Conservation (phyloP, 2,888 invertebrate species). For the Epinotia nisella region DNA sequence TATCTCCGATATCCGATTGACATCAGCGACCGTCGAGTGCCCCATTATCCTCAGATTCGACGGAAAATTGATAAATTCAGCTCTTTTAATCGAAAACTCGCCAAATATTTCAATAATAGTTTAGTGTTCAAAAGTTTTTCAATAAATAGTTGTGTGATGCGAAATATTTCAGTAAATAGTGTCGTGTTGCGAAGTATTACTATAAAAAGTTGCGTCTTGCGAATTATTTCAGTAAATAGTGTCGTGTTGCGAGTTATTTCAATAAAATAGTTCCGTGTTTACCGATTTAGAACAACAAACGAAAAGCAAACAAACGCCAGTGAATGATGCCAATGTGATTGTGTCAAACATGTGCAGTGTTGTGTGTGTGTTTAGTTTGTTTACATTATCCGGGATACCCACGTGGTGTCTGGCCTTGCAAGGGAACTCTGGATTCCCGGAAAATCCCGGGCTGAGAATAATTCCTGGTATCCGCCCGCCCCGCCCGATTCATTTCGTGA, state of each 20-base stretch:
- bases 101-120: background rate
- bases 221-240: too few species aligned
- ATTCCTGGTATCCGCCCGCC: conserved; percentile 32
- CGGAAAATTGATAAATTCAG: conserved; percentile 62
- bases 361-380: conserved; percentile 24
- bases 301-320: background rate
- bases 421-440: background rate
- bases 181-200: too few species aligned
- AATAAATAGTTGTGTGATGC: too few species aligned
- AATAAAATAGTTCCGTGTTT: too few species aligned
- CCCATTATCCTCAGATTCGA: conserved; percentile 59
- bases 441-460: conserved; percentile 18
- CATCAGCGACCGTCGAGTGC: conserved; percentile 51
- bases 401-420: conserved; percentile 33
- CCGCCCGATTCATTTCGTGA: conserved; percentile 29
- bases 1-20: conserved; percentile 51
- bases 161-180: too few species aligned
- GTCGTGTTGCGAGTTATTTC: too few species aligned
- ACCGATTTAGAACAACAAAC: background rate
- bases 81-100: conserved; percentile 30
- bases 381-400: conserved; percentile 25
- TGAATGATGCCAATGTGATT: background rate
- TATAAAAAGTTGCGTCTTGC: too few species aligned
- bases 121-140: too few species aligned
- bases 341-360: conserved; percentile 22